Evolutionary conservation across 2,888 invertebrate genomes (phyloP), one percentile per base, ranked within the genome.

Genomic region (Calameuta pallipes): DNA sequence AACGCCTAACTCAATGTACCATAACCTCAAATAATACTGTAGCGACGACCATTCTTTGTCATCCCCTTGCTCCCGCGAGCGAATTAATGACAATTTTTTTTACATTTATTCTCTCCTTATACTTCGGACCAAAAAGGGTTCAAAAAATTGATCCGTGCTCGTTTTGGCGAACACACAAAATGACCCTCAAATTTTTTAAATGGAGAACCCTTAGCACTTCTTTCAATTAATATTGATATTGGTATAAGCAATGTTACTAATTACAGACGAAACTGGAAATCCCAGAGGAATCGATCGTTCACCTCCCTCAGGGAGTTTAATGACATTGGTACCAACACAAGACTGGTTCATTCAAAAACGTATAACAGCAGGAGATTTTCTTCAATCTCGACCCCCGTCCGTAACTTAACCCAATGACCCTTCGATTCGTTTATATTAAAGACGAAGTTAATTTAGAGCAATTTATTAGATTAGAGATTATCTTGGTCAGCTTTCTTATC

Each of bases 381-480:
- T 34, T 74, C 36, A 74, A 36, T 35, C 36, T 23, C 35, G 23
- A 30, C n/a, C 34, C 74, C 34, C 74, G 0, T 9, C 36, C 1
- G 6, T n/a, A 74, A 74, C 35, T 23, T 74, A 30, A 74, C 74
- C 13, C n/a, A 74, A 41, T 71, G 73, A 30, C 74, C 56, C 33
- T 78, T 36, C 69, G 37, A 56, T 30, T 37, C 36, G 76, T 74
- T 33, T 79, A 79, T 79, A 78, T 41, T 73, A 80, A 34, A 71
- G 33, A 71, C 31, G 31, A 83, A 79, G 80, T 81, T 81, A 81
- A 83, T 81, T 80, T 81, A 73, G 77, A 74, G 76, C 75, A 74
- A 76, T 33, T 76, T 82, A 84, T 85, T 83, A 82, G 79, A 82
- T 84, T 79, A 84, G 68, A 76, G 80, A 85, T 85, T 83, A 84